Base-by-base conservation (phyloP, 2,797 vertebrate species). In the Numenius phaeopus region DNA sequence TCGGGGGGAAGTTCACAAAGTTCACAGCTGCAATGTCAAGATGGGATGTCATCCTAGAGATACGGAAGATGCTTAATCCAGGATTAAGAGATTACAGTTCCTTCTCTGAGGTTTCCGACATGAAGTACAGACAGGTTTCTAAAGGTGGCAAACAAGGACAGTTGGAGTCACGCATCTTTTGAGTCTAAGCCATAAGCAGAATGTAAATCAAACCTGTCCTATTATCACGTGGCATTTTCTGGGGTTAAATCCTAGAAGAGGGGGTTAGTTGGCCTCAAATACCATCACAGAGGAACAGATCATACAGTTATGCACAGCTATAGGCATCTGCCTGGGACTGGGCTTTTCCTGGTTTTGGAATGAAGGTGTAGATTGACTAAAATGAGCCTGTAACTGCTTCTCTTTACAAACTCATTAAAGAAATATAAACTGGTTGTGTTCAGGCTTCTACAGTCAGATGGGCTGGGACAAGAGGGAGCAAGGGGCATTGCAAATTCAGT, bases 81-180 rank as follows among this genome's bases (percentile, higher is more conserved):
- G 90, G 87, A 90, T 94, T 94, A 95, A 94, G 71, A 85, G 79
- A 93, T 93, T 94, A 87, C 50, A 83, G 34, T 12, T 71, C 20
- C 40, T 61, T 87, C 67, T 92, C 49, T 69, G 30, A 34, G 62
- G 65, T 88, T 88, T 44, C 87, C 46, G 86, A 13, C 19, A 18
- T 39, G 69, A 37, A 66, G 66, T 7, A 71, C 69, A 82, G 54
- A 32, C 44, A 71, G 14, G 42, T 77, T 93, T 89, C 81, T 71
- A 71, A 83, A 93, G 40, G 54, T 79, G 47, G 82, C 57, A 76
- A 82, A 58, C 50, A 82, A 61, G 71, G 83, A 79, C 89, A 65
- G 65, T 0, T 5, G 59, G 91, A 87, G 30, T 55, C 78, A 44
- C 17, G 6, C n/a, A 58, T 49, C 54, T 34, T 91, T 52, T 71